Conservation (phyloP, 2,113 vertebrate genomes). For the Microtus oregoni region DNA sequence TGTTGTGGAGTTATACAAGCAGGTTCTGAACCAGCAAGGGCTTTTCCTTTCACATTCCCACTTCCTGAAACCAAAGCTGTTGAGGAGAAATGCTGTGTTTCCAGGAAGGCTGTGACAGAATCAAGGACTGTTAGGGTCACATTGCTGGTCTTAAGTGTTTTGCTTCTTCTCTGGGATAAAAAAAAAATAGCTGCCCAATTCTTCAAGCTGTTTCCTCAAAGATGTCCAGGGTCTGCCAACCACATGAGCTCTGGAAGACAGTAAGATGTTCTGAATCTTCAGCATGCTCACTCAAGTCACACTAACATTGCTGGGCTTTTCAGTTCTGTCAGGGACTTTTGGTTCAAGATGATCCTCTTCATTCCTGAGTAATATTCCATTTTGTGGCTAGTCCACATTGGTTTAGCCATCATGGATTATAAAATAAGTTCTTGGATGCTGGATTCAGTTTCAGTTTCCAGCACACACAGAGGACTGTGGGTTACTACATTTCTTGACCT, state of each 20-base stretch:
- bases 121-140: neutral
- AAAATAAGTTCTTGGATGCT: too few relatives aligned
- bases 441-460: too few relatives aligned
- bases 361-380: too few relatives aligned
- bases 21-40: neutral
- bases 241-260: neutral
- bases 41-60: neutral
- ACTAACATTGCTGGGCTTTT: neutral
- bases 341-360: neutral
- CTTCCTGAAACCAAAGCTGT: conserved; percentile 70
- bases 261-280: neutral
- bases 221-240: neutral
- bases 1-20: conserved; percentile 35
- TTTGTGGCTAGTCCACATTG: too few relatives aligned
- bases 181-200: neutral
- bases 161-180: neutral
- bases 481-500: too few relatives aligned
- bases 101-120: neutral
- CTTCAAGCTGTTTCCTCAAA: neutral
- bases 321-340: neutral
- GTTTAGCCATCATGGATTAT: too few relatives aligned
- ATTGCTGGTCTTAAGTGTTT: neutral
- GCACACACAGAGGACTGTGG: too few relatives aligned
- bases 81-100: conserved; percentile 54
- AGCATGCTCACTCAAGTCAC: neutral